Evolutionary conservation across 2,113 vertebrate species (phyloP), one percentile per base, ranked within the genome.

Genomic region (Brienomyrus brachyistius): DNA sequence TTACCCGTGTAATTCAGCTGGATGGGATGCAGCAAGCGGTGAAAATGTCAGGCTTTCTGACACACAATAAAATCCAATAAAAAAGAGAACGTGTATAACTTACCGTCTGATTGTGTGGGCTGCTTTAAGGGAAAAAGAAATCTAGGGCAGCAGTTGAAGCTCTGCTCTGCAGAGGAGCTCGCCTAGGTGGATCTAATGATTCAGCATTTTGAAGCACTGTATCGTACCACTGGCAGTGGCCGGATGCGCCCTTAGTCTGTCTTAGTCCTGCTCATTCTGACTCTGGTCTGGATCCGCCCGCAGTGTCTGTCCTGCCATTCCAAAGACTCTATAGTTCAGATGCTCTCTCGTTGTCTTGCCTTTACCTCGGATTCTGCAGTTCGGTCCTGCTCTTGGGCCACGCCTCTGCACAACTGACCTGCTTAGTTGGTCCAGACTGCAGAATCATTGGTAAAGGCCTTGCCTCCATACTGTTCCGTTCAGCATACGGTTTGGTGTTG

Each of bases 181-280:
- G 91, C 91, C 90, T 91, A 92, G 93, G 93, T 91, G 92, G 91
- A 94, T 95, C 93, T 94, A 94, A 95, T 95, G 95, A 96, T 95
- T 96, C 95, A 96, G 95, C 94, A 91, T 23, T 89, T 95, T 45
- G 31, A 82, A 45, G 31, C 77, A 45, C 62, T 70, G 27, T 45
- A 82, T 15, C 21, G 77, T 82, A 45, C 19, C 62, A 31, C 62
- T 70, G 62, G n/a, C 62, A 13, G 62, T 31, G 62, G 62, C 62
- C 62, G 62, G 62, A 70, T 70, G 62, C 62, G n/a, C 74, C 74
- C 31, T 80, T 17, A 19, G 74, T 80, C 74, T 15, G 70, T 80
- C 15, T 31, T 40, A 40, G 31, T 40, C 31, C 15, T 13, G 27
- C 13, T 31, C 13, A 40, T 40, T 31, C 5, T 31, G n/a, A 13